These are phyloP conservation scores for Sapajus apella DNA, from an alignment of 2,113 vertebrate genomes.

Conservation along the genomic window DNA sequence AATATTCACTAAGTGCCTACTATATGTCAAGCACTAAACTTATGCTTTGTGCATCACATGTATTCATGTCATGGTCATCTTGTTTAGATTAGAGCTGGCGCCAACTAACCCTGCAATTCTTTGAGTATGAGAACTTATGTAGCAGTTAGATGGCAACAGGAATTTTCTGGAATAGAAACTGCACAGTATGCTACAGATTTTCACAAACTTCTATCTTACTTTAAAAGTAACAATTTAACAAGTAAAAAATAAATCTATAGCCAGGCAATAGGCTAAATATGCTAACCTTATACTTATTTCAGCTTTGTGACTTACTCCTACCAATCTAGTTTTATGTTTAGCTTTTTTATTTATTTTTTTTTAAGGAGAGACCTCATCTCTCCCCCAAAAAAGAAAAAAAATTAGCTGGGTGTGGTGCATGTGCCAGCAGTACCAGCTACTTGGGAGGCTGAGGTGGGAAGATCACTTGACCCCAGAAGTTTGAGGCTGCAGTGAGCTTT, in stretches of 20 bases:
- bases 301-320: neutral
- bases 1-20: neutral
- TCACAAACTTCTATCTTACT: neutral
- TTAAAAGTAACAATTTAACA: neutral
- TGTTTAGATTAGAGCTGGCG: neutral
- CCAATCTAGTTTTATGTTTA: neutral
- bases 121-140: neutral
- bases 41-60: neutral
- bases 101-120: neutral
- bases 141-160: neutral
- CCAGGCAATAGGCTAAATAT: neutral
- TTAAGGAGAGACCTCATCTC: no score
- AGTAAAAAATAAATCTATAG: no score
- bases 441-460: no score
- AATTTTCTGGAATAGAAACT: neutral
- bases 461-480: no score
- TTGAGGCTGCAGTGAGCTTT: no score
- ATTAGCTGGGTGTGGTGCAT: no score
- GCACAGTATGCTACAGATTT: neutral
- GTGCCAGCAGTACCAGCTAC: no score
- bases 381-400: no score
- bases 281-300: neutral
- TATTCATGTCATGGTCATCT: neutral
- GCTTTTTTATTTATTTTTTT: neutral
- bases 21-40: neutral